Evolutionary conservation across 2,113 vertebrate species (phyloP).

Genomic region (Pseudopipra pipra): DNA sequence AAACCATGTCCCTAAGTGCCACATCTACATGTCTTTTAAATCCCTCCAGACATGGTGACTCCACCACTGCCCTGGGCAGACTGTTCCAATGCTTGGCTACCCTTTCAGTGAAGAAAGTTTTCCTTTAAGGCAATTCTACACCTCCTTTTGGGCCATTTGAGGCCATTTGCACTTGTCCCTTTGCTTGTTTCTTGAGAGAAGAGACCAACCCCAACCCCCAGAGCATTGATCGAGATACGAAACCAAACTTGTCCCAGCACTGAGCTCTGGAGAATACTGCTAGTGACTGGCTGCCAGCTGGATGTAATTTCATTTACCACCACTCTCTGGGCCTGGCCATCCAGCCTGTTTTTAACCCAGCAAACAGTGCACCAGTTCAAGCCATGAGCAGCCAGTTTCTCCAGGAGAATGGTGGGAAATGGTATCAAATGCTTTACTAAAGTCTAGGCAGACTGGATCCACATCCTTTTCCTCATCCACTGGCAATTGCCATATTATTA

Average conservation of each 20-base stretch:
- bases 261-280: background rate
- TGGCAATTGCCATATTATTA: background rate
- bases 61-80: background rate
- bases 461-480: background rate
- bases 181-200: background rate
- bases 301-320: background rate
- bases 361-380: background rate
- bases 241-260: background rate
- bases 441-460: background rate
- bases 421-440: background rate
- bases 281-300: background rate
- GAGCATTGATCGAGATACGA: background rate
- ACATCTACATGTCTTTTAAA: background rate
- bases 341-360: background rate
- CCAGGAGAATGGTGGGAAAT: background rate
- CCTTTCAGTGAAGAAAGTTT: background rate
- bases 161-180: background rate
- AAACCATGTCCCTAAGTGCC: fast-evolving
- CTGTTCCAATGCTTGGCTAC: background rate
- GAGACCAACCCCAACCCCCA: fast-evolving
- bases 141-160: fast-evolving
- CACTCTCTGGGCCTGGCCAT: background rate
- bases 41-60: background rate
- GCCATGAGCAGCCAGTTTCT: background rate
- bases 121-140: background rate